Base-by-base conservation (phyloP, 2,113 vertebrate species). In the Prietella phreatophila region DNA sequence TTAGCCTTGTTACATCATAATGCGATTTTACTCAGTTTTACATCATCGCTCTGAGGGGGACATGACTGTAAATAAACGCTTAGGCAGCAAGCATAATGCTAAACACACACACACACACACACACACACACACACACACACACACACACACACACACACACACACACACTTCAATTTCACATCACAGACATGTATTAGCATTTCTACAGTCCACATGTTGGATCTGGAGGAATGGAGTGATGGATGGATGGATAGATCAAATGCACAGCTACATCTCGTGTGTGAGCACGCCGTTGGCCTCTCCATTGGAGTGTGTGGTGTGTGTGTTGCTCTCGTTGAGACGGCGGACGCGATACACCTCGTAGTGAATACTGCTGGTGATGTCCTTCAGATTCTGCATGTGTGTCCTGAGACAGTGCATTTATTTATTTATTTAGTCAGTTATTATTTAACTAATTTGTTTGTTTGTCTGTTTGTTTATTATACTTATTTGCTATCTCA, bases 381-480 rank as follows among this genome's bases (percentile, higher is more conserved):
- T 98, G 93, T 99, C 98, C 91, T 99, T 99, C 89, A 99, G 98
- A 94, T 99, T 99, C 95, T 99, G 97, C 98, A 99, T 99, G 94
- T 99, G 98, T 9, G 98, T 99, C 96, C 98, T 99, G 94, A 71
- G 19, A 80, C 15, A 42, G 33, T 86, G 25, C 42, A 56, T 5
- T 36, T 3, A 27, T 81, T 81, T 19, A 55, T 30, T n/a, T n/a
- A 6, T 78, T n/a, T 53, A 6, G 50, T 50, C n/a, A 50, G 58
- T 58, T 19, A 30, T 30, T n/a, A 17, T 6, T 78, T n/a, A n/a
- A 2, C 15, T n/a, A 15, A 5, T 78, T 14, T n/a, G 10, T 25
- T 47, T 76, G 42, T 55, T 30, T 76, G 50, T 22, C 39, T 30
- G 19, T 55, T 17, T 42, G 20, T 27, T n/a, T 36, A n/a, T n/a